phyloP scores from a whole-genome alignment of 2,888 invertebrate species.

The Sminthurides aquaticus region DNA sequence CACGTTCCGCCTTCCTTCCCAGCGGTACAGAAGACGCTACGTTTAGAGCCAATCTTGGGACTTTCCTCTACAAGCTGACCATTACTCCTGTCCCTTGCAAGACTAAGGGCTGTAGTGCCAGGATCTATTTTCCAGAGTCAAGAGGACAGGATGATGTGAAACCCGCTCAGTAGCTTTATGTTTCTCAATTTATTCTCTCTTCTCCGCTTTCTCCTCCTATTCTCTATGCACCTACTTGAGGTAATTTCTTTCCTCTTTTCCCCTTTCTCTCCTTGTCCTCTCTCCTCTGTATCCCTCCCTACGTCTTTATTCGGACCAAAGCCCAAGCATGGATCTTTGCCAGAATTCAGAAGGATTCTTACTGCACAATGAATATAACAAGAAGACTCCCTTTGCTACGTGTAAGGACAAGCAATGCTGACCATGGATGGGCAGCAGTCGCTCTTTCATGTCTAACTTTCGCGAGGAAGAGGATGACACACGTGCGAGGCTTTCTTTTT shows the following conservation, averaged over 20 bases:
- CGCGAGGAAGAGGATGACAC: background rate
- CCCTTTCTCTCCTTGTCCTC: constrained; percentile 5
- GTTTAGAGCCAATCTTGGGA: too few species aligned
- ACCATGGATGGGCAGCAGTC: background rate
- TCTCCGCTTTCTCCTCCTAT: constrained; percentile 5
- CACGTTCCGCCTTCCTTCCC: too few species aligned
- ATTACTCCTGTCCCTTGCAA: too few species aligned
- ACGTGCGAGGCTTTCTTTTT: background rate
- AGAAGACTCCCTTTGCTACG: background rate
- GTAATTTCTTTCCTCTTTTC: background rate
- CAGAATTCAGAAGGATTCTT: background rate
- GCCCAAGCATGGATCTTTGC: too few species aligned
- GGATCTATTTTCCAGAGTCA: too few species aligned
- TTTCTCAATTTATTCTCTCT: constrained; percentile 21
- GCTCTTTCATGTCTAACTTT: background rate
- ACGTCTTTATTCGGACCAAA: too few species aligned
- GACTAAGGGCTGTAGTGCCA: too few species aligned
- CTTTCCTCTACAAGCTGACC: too few species aligned
- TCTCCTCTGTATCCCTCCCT: too few species aligned
- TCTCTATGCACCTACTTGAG: too few species aligned
- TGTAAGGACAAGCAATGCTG: background rate
- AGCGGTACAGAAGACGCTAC: too few species aligned
- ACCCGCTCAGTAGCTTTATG: constrained; percentile 13
- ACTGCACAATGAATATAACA: background rate
- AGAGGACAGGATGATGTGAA: background rate